Evolutionary conservation across 1,140 invertebrate species (phyloP).

Genomic region (Ostrea edulis): DNA sequence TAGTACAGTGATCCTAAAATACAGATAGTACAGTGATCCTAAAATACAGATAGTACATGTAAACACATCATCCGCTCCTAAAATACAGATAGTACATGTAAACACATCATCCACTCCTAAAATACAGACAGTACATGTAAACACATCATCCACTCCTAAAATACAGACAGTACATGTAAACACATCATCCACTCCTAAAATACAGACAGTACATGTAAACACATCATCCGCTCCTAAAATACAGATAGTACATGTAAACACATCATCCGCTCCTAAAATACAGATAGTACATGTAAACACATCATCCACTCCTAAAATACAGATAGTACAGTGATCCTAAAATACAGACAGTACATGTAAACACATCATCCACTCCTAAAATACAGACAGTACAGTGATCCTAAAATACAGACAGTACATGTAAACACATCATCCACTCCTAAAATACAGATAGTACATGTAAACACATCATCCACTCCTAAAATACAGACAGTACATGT

Average conservation of each 20-base stretch:
- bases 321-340: no score
- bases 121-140: constrained; percentile 2
- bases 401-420: no score
- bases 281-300: constrained; percentile 28
- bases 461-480: constrained; percentile 47
- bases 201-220: background rate
- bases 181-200: constrained; percentile 46
- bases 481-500: background rate
- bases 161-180: constrained; percentile 1
- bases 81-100: background rate
- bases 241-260: constrained; percentile 29
- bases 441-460: constrained; percentile 21
- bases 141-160: constrained; percentile 46
- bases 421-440: constrained; percentile 45
- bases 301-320: constrained; percentile 44
- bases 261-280: constrained; percentile 44
- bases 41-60: background rate
- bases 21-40: constrained; percentile 42
- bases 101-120: constrained; percentile 47
- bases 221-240: constrained; percentile 46
- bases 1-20: constrained; percentile 41
- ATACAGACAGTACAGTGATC: no score
- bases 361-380: constrained; percentile 46
- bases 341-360: no score
- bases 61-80: constrained; percentile 47